A percentile compares a stretch with the other conserved stretches of the same genome.
Evolutionary conservation across 2,113 vertebrate species (phyloP).

Genomic region (Microcebus tavaratra): DNA sequence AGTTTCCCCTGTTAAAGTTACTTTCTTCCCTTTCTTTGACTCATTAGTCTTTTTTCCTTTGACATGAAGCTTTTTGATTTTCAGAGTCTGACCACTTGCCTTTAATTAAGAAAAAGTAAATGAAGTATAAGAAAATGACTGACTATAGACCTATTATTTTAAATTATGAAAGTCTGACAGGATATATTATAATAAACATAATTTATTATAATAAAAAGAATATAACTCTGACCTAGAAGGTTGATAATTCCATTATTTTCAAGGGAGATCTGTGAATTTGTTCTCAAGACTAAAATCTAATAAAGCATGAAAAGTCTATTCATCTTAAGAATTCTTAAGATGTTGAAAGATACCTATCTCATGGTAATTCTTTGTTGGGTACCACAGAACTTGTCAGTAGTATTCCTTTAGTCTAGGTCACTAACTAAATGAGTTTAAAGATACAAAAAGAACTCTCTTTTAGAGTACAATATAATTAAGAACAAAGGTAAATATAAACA

Average conservation of each 20-base stretch:
- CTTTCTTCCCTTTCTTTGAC: slow-evolving; percentile 92
- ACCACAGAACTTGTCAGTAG: neutral
- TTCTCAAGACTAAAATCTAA: slow-evolving; percentile 34
- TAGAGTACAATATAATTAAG: neutral
- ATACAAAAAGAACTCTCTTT: neutral
- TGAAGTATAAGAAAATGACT: neutral
- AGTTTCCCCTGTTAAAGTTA: slow-evolving; percentile 86
- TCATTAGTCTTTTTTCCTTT: slow-evolving; percentile 92
- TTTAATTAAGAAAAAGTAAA: slow-evolving; percentile 78
- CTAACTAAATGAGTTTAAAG: neutral
- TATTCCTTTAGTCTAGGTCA: neutral
- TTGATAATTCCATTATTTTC: slow-evolving; percentile 51
- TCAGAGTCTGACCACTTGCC: slow-evolving; percentile 96
- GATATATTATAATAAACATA: neutral
- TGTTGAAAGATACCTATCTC: neutral
- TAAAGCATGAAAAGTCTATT: neutral
- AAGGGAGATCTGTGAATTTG: slow-evolving; percentile 19
- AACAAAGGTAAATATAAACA: neutral
- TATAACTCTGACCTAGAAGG: neutral
- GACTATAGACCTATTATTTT: neutral
- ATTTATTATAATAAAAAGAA: neutral
- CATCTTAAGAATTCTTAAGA: slow-evolving; percentile 14
- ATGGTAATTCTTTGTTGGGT: neutral
- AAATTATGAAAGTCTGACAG: neutral
- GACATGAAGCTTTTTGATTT: slow-evolving; percentile 90